phyloP scores from a whole-genome alignment of 1,140 invertebrate species.

The Venturia canescens region DNA sequence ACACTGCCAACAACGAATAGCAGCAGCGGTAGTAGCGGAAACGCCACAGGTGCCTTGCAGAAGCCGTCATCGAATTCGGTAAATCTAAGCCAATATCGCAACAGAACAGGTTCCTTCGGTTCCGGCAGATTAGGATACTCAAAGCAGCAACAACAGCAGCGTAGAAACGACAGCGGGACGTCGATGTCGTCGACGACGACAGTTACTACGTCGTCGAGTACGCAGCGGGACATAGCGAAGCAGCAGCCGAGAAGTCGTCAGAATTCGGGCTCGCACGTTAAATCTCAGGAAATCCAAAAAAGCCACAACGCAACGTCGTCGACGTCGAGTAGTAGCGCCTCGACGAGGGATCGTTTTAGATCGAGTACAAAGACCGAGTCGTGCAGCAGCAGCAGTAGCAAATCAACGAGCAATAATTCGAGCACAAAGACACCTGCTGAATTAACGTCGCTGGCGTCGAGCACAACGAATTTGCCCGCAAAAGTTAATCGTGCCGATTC shows the following conservation, averaged over 20 bases:
- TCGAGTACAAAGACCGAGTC: conserved; percentile 37
- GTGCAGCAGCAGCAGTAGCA: background rate
- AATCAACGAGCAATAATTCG: conserved; percentile 50
- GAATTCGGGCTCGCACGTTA: conserved; percentile 66
- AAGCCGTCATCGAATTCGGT: conserved; percentile 60
- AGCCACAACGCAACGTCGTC: conserved; percentile 36
- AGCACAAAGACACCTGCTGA: conserved; percentile 21
- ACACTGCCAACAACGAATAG: conserved; percentile 62
- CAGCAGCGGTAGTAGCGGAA: background rate
- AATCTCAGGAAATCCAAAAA: conserved; percentile 62
- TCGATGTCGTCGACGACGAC: background rate
- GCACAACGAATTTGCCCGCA: conserved; percentile 32
- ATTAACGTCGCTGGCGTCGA: background rate
- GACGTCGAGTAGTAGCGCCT: background rate
- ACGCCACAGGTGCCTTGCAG: conserved; percentile 42
- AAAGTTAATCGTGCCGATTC: conserved; percentile 50
- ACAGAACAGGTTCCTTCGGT: conserved; percentile 70
- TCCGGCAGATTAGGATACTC: conserved; percentile 64
- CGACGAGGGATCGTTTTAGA: conserved; percentile 53
- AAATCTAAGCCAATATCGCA: conserved; percentile 67
- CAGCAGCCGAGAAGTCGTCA: conserved; percentile 62
- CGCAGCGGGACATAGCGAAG: conserved; percentile 61
- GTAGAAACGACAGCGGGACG: conserved; percentile 32
- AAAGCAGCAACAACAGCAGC: conserved; percentile 49
- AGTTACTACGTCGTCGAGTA: conserved; percentile 51